phyloP scores from a whole-genome alignment of 1,140 invertebrate species.

The Episyrphus balteatus region DNA sequence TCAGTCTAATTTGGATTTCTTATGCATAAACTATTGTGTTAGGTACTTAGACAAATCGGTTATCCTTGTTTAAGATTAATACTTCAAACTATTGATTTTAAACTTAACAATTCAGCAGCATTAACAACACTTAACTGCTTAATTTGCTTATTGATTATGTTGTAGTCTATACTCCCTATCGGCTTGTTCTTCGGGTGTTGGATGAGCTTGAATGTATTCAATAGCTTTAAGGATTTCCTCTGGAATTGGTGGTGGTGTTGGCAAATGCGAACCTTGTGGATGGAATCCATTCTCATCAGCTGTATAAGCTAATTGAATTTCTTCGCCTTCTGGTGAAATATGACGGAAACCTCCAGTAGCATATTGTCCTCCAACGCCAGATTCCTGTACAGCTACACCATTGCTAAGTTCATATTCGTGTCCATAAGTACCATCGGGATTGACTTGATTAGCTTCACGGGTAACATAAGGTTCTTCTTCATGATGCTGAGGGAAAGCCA shows the following conservation, averaged over 20 bases:
- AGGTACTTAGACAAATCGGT: too few species aligned
- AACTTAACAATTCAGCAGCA: too few species aligned
- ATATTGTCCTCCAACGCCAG: slow-evolving; percentile 37
- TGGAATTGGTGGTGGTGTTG: slow-evolving; percentile 71
- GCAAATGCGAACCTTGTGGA: slow-evolving; percentile 58
- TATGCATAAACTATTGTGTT: too few species aligned
- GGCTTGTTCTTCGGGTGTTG: slow-evolving; percentile 24
- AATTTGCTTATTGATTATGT: too few species aligned
- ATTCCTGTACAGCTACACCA: slow-evolving; percentile 48
- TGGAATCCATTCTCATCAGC: slow-evolving; percentile 70
- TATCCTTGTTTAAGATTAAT: too few species aligned
- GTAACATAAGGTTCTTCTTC: slow-evolving; percentile 26
- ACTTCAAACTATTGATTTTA: too few species aligned
- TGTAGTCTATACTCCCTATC: too few species aligned
- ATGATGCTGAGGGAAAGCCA: slow-evolving; percentile 21
- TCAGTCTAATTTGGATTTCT: too few species aligned
- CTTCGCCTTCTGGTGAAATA: slow-evolving; percentile 37
- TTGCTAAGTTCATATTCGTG: slow-evolving; percentile 47
- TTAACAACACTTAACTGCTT: too few species aligned
- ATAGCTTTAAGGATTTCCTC: slow-evolving; percentile 48
- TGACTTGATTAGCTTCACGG: slow-evolving; percentile 30
- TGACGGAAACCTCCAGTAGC: slow-evolving; percentile 26
- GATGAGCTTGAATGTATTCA: slow-evolving; percentile 46
- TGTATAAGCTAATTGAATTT: slow-evolving; percentile 48
- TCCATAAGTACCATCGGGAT: slow-evolving; percentile 44